Percentiles rank a stretch among this genome's conserved stretches.
Conservation (phyloP, 2,113 vertebrate species). For the Sus scrofa region DNA sequence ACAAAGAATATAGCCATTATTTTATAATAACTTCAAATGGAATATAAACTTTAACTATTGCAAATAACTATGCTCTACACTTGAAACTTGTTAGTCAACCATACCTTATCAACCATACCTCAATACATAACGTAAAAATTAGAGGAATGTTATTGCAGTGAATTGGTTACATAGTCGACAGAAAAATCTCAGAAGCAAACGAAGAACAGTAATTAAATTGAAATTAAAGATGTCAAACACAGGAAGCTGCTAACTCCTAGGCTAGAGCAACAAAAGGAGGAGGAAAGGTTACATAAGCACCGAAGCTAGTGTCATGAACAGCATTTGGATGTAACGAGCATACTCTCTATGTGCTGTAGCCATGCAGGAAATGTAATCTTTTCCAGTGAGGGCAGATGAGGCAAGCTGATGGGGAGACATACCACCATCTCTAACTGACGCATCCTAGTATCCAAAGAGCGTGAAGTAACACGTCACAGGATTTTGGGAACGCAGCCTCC, state of each 20-base stretch:
- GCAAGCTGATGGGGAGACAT: neutral
- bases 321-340: neutral
- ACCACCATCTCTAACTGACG: neutral
- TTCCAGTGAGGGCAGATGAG: neutral
- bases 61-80: neutral
- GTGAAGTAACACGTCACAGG: neutral
- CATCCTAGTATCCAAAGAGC: neutral
- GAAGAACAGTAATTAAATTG: neutral
- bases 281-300: neutral
- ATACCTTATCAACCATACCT: neutral
- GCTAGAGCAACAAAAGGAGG: neutral
- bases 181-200: neutral
- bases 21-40: neutral
- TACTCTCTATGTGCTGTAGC: neutral
- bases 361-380: neutral
- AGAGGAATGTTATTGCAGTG: neutral
- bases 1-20: neutral
- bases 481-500: neutral
- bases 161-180: neutral
- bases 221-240: neutral
- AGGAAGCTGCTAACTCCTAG: neutral
- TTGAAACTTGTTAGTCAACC: neutral
- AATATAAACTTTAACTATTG: neutral
- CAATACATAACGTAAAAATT: no score
- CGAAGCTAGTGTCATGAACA: neutral